Base-by-base conservation (phyloP, 2,888 invertebrate species). In the Parochlus steinenii region DNA sequence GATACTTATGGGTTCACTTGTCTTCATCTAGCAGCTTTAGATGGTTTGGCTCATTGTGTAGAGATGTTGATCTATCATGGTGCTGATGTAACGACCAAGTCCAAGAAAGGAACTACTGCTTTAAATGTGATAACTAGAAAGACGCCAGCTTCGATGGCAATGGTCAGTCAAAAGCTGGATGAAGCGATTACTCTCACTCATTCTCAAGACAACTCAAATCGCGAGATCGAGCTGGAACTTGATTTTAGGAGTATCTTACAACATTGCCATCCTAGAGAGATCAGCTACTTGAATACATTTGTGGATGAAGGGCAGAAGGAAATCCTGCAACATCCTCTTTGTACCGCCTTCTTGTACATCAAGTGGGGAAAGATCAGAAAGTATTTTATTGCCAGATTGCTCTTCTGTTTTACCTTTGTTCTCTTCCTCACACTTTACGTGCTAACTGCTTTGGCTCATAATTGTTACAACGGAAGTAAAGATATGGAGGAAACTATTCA, bases 281-380 rank as follows among this genome's bases (percentile, higher is more conserved):
- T 85, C 37, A 79, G 81, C 46, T 83, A 85, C 50, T 61, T 87
- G 40, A 83, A 85, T 45, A 83, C 82, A 0, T 81, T 86, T 44
- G 81, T 87, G 2, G 82, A 83, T 45, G 85, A 85, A 55, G 85
- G 86, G 0, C 86, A 86, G 51, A 86, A 86, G 49, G 81, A 83
- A 53, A 78, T 87, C 24, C 56, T 87, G 3, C 67, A 83, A 34
- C 87, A 87, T 61, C 87, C 87, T 0, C 58, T 87, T 4, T 86
- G 86, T 53, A 82, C 86, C 6, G 83, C 86, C 0, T 87, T 87
- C 51, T 62, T 87, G 1, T 75, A 85, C 50, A 70, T 87, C 33
- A 87, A 87, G 53, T 87, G 87, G 87, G 80, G 82, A 47, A 83
- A 86, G 55, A 85, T 87, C 43, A 67, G 85, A 18, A 83, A 83